Conservation (phyloP, 2,888 invertebrate species). For the Papilio demoleus region DNA sequence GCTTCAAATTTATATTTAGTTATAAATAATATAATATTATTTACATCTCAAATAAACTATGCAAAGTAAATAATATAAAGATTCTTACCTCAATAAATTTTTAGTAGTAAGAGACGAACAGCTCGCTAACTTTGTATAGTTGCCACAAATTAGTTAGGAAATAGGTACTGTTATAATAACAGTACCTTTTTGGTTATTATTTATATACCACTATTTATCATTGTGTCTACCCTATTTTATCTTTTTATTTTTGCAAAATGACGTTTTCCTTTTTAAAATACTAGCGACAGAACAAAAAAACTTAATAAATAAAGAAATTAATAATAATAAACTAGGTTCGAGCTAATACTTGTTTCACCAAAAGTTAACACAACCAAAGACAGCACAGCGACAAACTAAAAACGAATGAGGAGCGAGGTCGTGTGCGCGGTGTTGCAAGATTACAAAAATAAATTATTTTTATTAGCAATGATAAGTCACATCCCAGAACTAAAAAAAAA, state of each 20-base stretch:
- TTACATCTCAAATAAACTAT: neutral
- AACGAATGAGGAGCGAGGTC: constrained; percentile 24
- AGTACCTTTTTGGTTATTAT: constrained; percentile 55
- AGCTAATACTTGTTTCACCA: neutral
- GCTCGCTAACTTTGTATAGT: constrained; percentile 40
- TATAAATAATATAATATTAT: neutral
- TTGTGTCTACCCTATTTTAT: constrained; percentile 33
- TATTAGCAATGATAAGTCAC: neutral
- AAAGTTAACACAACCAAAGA: constrained; percentile 7
- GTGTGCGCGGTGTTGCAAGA: constrained; percentile 1
- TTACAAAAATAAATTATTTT: neutral
- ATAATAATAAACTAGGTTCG: neutral
- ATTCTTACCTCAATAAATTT: constrained; percentile 18
- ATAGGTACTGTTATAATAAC: constrained; percentile 53
- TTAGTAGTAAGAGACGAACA: constrained; percentile 52
- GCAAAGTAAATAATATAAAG: constrained; percentile 10
- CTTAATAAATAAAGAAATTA: constrained; percentile 16
- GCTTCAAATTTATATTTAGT: neutral
- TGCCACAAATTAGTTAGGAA: constrained; percentile 43
- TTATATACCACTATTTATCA: constrained; percentile 51
- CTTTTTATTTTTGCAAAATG: neutral
- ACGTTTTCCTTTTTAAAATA: constrained; percentile 1
- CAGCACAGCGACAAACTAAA: constrained; percentile 7
- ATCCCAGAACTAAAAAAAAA: neutral
- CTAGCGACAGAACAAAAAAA: neutral